Evolutionary conservation across 1,140 invertebrate genomes (phyloP).

Genomic region (Hyles vespertilio): DNA sequence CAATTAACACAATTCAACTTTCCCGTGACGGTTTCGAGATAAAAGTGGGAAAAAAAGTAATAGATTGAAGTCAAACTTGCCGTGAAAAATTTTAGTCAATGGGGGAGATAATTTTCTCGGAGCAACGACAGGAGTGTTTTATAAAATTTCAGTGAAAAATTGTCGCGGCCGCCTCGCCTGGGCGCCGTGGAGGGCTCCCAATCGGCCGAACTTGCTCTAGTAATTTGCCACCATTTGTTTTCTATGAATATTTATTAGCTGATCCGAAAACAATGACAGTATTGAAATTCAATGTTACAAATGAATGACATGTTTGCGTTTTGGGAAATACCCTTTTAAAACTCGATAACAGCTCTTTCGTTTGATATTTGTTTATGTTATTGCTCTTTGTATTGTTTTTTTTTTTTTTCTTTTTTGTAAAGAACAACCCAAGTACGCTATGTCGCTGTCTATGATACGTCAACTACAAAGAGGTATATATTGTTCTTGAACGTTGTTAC

Average conservation of each 20-base stretch:
- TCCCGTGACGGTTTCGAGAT: constrained; percentile 54
- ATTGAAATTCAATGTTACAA: constrained; percentile 41
- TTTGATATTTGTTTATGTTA: no score
- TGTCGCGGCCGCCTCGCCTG: constrained; percentile 35
- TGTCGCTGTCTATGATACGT: no score
- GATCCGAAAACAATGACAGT: constrained; percentile 55
- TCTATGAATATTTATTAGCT: constrained; percentile 68
- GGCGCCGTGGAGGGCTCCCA: constrained; percentile 28
- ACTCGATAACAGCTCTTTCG: no score
- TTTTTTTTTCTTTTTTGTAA: no score
- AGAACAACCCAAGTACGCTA: no score
- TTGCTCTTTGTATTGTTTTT: no score
- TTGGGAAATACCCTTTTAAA: constrained; percentile 9
- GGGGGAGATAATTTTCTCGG: constrained; percentile 68
- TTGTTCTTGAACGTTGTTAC: no score
- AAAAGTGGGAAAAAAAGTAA: constrained; percentile 63
- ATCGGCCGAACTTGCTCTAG: constrained; percentile 45
- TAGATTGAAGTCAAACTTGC: constrained; percentile 73
- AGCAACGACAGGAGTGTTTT: constrained; percentile 59
- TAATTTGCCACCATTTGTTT: constrained; percentile 66
- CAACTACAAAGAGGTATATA: no score
- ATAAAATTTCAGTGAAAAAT: constrained; percentile 71
- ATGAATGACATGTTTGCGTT: constrained; percentile 31
- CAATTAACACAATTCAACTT: constrained; percentile 68
- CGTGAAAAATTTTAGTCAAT: constrained; percentile 73